Evolutionary conservation across 1,140 invertebrate species (phyloP).

Genomic region (Eupeodes corollae): DNA sequence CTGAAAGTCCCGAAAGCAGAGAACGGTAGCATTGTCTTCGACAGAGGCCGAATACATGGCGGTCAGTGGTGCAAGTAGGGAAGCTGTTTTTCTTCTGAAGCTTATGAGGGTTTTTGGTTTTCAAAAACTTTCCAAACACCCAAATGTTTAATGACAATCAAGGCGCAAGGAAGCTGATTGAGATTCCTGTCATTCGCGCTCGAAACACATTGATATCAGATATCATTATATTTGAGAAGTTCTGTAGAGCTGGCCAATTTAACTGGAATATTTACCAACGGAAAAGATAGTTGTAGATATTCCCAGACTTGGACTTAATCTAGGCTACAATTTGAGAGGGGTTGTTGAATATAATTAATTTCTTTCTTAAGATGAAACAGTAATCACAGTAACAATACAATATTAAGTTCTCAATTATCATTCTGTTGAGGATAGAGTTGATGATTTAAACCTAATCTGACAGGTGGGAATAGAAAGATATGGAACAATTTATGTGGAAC

Average conservation of each 20-base stretch:
- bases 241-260: conserved; percentile 2
- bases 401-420: too few species aligned
- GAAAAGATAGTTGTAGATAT: conserved; percentile 13
- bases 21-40: conserved; percentile 17
- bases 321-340: too few species aligned
- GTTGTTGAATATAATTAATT: too few species aligned
- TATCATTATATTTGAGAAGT: conserved; percentile 22
- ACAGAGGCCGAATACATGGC: conserved; percentile 31
- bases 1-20: conserved; percentile 30
- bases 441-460: too few species aligned
- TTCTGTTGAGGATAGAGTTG: too few species aligned
- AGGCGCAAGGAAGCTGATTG: conserved; percentile 12
- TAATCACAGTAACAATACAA: too few species aligned
- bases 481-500: too few species aligned
- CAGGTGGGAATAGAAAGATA: too few species aligned
- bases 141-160: too few species aligned
- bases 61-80: conserved; percentile 18
- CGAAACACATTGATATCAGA: conserved; percentile 22
- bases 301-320: too few species aligned
- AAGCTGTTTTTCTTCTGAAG: not conserved
- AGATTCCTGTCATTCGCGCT: conserved; percentile 16
- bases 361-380: too few species aligned
- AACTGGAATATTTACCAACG: conserved; percentile 10
- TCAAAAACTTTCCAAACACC: conserved; percentile 2
- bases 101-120: conserved; percentile 6